A percentile compares a stretch with the other conserved stretches of the same genome.
phyloP scores from a whole-genome alignment of 23 tunicate genomes.

The Trididemnum clinides region DNA sequence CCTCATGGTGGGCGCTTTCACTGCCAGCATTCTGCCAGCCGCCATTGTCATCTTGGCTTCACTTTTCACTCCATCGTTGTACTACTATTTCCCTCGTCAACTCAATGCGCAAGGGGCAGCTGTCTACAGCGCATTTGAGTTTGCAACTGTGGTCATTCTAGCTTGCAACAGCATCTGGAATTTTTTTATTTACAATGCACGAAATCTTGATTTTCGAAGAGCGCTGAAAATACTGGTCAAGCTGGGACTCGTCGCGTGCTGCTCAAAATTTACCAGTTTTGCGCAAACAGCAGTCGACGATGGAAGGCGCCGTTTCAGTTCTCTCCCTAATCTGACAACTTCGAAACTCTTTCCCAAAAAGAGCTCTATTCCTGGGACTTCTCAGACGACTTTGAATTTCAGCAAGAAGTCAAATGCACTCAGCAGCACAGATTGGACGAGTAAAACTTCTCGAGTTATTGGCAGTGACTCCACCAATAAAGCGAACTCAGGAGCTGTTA shows the following conservation, averaged over 20 bases:
- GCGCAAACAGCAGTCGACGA: conserved; percentile 59
- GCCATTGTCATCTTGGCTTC: conserved; percentile 36
- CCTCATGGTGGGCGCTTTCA: conserved; percentile 78
- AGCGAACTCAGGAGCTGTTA: neutral
- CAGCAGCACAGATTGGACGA: neutral
- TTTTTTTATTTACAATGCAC: conserved; percentile 72
- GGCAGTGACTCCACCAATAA: neutral
- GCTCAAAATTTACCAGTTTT: conserved; percentile 5
- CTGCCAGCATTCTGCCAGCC: conserved; percentile 55
- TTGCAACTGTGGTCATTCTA: conserved; percentile 39
- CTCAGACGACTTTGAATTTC: neutral
- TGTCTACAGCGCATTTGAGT: conserved; percentile 34
- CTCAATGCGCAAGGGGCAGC: conserved; percentile 16
- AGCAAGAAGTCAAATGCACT: neutral
- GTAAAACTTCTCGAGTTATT: no score
- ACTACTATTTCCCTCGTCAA: neutral
- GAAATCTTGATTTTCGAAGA: conserved; percentile 58
- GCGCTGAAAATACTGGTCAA: conserved; percentile 28
- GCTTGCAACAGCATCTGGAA: conserved; percentile 86
- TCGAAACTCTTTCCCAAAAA: neutral
- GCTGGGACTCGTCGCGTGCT: conserved; percentile 24
- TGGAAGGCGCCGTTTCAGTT: conserved; percentile 46
- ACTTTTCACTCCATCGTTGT: neutral
- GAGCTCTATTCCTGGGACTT: neutral
- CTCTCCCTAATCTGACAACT: conserved; percentile 18